A percentile compares a stretch with the other conserved stretches of the same genome.
Evolutionary conservation across 2,888 invertebrate species (phyloP).

Genomic region (Drosophila hamatofila): DNA sequence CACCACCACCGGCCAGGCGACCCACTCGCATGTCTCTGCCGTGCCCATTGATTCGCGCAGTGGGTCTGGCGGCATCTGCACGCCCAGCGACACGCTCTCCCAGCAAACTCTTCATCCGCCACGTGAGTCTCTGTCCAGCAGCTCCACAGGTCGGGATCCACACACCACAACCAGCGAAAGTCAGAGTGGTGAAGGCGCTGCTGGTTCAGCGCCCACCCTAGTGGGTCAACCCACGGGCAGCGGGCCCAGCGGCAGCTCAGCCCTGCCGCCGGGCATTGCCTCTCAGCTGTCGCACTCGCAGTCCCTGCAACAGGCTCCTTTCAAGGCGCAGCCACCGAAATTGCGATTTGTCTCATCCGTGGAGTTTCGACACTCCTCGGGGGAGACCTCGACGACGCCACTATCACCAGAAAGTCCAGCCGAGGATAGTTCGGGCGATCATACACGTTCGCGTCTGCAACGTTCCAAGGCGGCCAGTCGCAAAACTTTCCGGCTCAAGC

Average conservation of each 20-base stretch:
- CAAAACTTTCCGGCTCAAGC: slow-evolving; percentile 95
- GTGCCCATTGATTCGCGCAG: slow-evolving; percentile 85
- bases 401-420: slow-evolving; percentile 90
- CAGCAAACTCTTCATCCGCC: slow-evolving; percentile 86
- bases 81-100: slow-evolving; percentile 85
- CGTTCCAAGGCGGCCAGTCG: slow-evolving; percentile 97
- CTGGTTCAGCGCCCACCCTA: slow-evolving; percentile 79
- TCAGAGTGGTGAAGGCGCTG: slow-evolving; percentile 83
- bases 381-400: slow-evolving; percentile 91
- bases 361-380: slow-evolving; percentile 92
- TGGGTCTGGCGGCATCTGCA: slow-evolving; percentile 85
- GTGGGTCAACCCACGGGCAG: slow-evolving; percentile 64
- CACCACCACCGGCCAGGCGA: slow-evolving; percentile 85
- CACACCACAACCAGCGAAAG: slow-evolving; percentile 85
- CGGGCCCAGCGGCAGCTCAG: slow-evolving; percentile 66
- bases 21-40: slow-evolving; percentile 84
- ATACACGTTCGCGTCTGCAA: slow-evolving; percentile 90
- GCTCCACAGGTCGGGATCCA: slow-evolving; percentile 86
- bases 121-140: slow-evolving; percentile 87
- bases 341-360: slow-evolving; percentile 93
- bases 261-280: slow-evolving; percentile 82
- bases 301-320: slow-evolving; percentile 84
- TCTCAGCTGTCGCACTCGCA: slow-evolving; percentile 85
- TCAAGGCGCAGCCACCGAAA: slow-evolving; percentile 87
- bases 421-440: slow-evolving; percentile 89